Evolutionary conservation across 1,140 invertebrate species (phyloP), one percentile per base, ranked within the genome.

Genomic region (Drosophila sp.): DNA sequence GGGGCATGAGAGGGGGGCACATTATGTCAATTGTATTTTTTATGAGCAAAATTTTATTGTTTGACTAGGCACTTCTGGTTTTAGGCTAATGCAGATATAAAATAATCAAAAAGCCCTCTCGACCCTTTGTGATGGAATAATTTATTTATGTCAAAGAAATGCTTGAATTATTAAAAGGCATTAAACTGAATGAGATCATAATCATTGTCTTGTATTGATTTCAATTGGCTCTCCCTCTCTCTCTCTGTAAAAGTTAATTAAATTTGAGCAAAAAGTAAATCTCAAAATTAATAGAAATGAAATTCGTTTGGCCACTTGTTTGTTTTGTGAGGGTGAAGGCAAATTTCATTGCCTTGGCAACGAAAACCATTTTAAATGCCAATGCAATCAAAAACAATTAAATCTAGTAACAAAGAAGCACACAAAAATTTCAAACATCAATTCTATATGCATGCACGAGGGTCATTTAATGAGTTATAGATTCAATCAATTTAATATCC

Each of bases 281-380:
- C 63, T 70, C 74, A 70, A 50, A 63, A 71, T 68, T 86, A 85
- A 85, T 85, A 79, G 72, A 75, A 81, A 65, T 50, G n/a, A 47
- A 60, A 32, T 30, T 70, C 54, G n/a, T 44, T 54, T 71, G 54
- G 33, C 44, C 5, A 50, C 44, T 50, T 30, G 47, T 35, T 38
- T 73, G 44, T 8, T 11, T 57, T 50, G 2, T 7, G 56, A 56
- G 23, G n/a, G 47, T 17, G 2, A 25, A 3, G 23, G 1, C 47
- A 10, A 17, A 0, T 50, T 27, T 50, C 25, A 50, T 50, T 63
- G 66, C 38, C 41, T 29, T 27, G 44, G 23, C 44, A 50, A 38
- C 7, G 3, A 27, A 56, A 64, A 57, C n/a, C 47, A 70, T 66
- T 54, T 35, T 33, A 55, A 17, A 56, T 71, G 63, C 56, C 58